A percentile compares a stretch with the other conserved stretches of the same genome.
phyloP scores from a whole-genome alignment of 1,140 invertebrate genomes.

The Pogonomyrmex californicus region DNA sequence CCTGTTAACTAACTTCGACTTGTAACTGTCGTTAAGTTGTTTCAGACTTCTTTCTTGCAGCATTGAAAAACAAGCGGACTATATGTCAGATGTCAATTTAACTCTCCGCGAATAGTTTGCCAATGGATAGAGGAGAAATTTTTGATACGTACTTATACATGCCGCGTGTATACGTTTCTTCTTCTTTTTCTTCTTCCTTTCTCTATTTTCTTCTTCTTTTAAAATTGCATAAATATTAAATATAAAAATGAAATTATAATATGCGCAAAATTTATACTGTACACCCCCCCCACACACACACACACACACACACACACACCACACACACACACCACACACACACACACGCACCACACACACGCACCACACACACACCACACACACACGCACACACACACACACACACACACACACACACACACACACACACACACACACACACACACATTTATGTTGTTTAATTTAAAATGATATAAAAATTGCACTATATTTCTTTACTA shows the following conservation, averaged over 20 bases:
- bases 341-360: too few species aligned
- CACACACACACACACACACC: too few species aligned
- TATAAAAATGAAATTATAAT: too few species aligned
- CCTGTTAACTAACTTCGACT: constrained; percentile 61
- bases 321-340: too few species aligned
- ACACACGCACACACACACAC: too few species aligned
- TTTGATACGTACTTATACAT: background rate
- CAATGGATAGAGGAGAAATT: background rate
- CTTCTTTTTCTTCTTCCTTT: background rate
- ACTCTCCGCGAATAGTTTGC: background rate
- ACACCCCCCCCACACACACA: too few species aligned
- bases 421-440: too few species aligned
- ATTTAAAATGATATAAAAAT: background rate
- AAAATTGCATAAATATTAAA: background rate
- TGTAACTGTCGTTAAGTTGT: constrained; percentile 48
- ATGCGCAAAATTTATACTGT: too few species aligned
- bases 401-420: too few species aligned
- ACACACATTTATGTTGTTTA: background rate
- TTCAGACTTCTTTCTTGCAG: background rate
- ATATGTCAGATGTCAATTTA: constrained; percentile 43
- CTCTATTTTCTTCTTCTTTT: background rate
- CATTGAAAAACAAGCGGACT: constrained; percentile 14
- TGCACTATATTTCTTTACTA: background rate
- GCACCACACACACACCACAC: too few species aligned
- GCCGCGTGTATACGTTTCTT: background rate